phyloP scores from a whole-genome alignment of 2,797 vertebrate species.

The Anableps anableps region DNA sequence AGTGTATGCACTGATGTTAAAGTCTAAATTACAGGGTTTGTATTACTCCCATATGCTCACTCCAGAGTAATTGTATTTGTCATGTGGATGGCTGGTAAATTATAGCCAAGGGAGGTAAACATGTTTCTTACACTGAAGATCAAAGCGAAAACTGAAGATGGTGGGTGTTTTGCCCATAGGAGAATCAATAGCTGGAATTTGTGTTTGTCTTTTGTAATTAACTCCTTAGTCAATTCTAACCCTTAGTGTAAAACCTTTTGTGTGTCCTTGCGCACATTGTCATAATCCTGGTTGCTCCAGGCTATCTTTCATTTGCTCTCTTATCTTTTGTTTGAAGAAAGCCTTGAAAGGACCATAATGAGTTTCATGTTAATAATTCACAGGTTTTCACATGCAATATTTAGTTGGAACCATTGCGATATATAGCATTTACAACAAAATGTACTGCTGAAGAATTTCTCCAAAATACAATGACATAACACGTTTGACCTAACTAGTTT shows the following conservation, averaged over 20 bases:
- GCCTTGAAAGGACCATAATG: not conserved
- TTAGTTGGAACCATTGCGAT: not conserved
- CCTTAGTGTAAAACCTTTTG: conserved; percentile 15
- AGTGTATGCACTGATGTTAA: conserved; percentile 24
- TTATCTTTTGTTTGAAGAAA: conserved; percentile 26
- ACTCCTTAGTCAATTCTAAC: conserved; percentile 2
- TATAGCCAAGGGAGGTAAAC: conserved; percentile 16
- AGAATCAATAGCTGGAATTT: not conserved
- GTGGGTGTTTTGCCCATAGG: not conserved
- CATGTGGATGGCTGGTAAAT: conserved; percentile 41
- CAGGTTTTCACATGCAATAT: not conserved
- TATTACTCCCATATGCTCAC: conserved; percentile 1
- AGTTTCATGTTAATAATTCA: not conserved
- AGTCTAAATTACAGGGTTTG: conserved; percentile 16
- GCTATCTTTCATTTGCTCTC: conserved; percentile 29
- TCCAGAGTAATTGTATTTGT: conserved; percentile 28
- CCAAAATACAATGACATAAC: not conserved
- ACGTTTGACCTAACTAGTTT: not conserved
- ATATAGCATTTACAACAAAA: not conserved
- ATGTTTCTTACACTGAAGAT: conserved; percentile 10
- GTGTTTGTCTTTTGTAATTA: conserved; percentile 9
- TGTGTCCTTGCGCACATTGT: not conserved
- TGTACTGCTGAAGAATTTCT: not conserved
- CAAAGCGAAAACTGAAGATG: conserved; percentile 1
- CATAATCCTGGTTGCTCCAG: conserved; percentile 9